phyloP scores from a whole-genome alignment of 2,113 vertebrate genomes.

The Peucedramus taeniatus region DNA sequence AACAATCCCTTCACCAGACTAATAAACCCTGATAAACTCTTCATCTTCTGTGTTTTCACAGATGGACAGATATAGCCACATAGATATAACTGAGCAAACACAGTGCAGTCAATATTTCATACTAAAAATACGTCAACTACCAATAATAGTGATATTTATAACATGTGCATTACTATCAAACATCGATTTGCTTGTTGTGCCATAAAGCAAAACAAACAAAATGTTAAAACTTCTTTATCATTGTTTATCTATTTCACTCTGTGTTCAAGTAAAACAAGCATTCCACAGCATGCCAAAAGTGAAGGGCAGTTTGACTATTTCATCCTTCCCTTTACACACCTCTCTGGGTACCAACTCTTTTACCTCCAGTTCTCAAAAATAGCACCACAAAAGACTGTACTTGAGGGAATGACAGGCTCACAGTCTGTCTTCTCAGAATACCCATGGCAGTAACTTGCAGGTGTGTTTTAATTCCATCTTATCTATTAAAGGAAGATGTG shows the following conservation, averaged over 20 bases:
- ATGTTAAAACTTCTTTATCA: not conserved
- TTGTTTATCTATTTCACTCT: not conserved
- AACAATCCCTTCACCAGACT: not conserved
- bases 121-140: conserved; percentile 27
- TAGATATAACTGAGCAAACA: not conserved
- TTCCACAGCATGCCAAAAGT: not conserved
- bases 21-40: not conserved
- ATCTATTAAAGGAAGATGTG: conserved; percentile 55
- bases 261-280: not conserved
- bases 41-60: not conserved
- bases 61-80: not conserved
- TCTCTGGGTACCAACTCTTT: conserved; percentile 21
- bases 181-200: not conserved
- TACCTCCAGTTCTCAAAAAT: conserved; percentile 7
- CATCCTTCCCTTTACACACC: not conserved
- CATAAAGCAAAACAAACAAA: not conserved
- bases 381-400: conserved; percentile 28
- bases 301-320: not conserved
- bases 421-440: conserved; percentile 51
- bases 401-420: conserved; percentile 40
- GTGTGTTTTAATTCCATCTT: conserved; percentile 63
- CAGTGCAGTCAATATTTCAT: conserved; percentile 4
- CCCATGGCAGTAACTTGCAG: conserved; percentile 46
- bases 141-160: not conserved
- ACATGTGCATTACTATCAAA: not conserved